Conservation (phyloP, 2,888 invertebrate species). For the Agapostemon virescens region DNA sequence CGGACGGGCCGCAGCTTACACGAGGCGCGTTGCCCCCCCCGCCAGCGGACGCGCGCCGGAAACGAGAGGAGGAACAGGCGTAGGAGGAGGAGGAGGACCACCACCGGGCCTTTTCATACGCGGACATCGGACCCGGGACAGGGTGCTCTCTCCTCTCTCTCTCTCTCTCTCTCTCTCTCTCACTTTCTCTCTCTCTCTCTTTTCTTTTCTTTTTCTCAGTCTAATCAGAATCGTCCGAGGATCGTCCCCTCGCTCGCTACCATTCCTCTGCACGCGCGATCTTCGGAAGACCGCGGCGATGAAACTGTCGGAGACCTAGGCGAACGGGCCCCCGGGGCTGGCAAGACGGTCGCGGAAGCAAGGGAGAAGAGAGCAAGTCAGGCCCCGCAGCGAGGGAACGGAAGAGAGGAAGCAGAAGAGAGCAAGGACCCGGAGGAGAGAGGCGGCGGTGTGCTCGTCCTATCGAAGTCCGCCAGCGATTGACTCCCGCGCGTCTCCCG, state of each 20-base stretch:
- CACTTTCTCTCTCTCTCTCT: no score
- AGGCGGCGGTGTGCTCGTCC: constrained; percentile 73
- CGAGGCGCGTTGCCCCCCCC: constrained; percentile 57
- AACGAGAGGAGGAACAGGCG: constrained; percentile 64
- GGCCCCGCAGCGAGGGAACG: constrained; percentile 10
- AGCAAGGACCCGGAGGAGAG: constrained; percentile 40
- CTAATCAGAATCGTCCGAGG: no score
- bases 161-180: no score
- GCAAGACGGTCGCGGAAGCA: no score
- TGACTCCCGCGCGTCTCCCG: constrained; percentile 76
- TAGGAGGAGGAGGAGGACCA: constrained; percentile 56
- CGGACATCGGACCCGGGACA: constrained; percentile 64
- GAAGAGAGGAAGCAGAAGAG: constrained; percentile 35
- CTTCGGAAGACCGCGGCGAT: not conserved
- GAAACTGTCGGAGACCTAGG: not conserved
- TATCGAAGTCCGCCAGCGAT: constrained; percentile 79
- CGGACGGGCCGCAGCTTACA: constrained; percentile 57
- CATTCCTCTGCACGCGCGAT: no score
- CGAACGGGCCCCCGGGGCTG: no score
- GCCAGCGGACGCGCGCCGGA: constrained; percentile 56
- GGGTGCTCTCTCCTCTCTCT: not conserved
- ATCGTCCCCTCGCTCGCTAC: not conserved
- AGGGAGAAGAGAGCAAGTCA: constrained; percentile 6
- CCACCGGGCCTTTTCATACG: constrained; percentile 68
- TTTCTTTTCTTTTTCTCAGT: no score